phyloP scores from a whole-genome alignment of 2,888 invertebrate genomes.

The Andrena camellia region DNA sequence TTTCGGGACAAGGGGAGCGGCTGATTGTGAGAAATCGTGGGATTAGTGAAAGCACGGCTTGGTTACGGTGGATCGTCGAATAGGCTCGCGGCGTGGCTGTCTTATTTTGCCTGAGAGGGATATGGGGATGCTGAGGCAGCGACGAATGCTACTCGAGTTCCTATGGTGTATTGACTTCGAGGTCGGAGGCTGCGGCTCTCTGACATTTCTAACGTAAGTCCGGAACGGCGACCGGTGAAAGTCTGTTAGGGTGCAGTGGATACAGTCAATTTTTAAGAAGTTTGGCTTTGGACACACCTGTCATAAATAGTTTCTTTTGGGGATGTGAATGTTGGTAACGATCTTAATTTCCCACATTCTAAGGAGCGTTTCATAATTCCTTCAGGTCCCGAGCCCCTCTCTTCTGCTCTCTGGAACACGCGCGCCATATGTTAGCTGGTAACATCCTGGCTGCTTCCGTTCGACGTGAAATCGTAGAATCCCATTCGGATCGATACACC shows the following conservation, averaged over 20 bases:
- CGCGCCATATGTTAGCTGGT: not conserved
- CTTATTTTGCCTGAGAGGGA: constrained; percentile 29
- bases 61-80: constrained; percentile 7
- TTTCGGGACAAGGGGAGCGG: constrained; percentile 27
- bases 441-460: constrained; percentile 4
- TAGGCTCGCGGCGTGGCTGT: constrained; percentile 27
- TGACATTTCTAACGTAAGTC: not conserved
- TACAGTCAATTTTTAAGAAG: too few relatives aligned
- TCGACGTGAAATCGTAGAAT: constrained; percentile 8
- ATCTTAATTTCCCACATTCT: not conserved
- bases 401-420: not conserved
- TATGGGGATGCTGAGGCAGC: not conserved
- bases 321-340: too few relatives aligned
- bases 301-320: too few relatives aligned
- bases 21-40: constrained; percentile 64
- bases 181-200: not conserved
- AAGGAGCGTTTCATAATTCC: not conserved
- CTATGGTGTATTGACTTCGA: constrained; percentile 16
- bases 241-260: too few relatives aligned
- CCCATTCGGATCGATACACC: constrained; percentile 33
- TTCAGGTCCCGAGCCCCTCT: not conserved
- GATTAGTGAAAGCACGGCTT: constrained; percentile 47
- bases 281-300: too few relatives aligned
- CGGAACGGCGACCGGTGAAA: not conserved
- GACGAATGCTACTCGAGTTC: constrained; percentile 17